Evolutionary conservation across 2,888 invertebrate genomes (phyloP), one percentile per base, ranked within the genome.

Genomic region (Papilio protenor): DNA sequence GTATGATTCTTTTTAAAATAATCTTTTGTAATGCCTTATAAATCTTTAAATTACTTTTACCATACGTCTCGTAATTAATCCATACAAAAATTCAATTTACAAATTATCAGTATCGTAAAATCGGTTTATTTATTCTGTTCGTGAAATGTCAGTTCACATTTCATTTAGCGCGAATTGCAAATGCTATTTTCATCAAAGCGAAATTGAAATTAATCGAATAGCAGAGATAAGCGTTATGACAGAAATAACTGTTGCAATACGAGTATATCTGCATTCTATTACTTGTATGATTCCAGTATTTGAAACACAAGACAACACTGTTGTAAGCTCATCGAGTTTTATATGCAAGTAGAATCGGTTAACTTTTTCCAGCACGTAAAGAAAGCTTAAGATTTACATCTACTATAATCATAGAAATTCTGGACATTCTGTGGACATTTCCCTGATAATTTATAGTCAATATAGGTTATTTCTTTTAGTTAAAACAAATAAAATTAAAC

Each of bases 181-280:
- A 66, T 66, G 75, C 52, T 21, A n/a, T 64, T 80, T 79, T 72
- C 75, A 79, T 74, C 52, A 79, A 77, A 66, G 73, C 47, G 66
- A 59, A 76, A 76, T 70, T 72, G 55, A 73, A 79, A 77, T 81
- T 57, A 77, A 80, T 80, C 78, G 64, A 77, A 81, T 81, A n/a
- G 40, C 74, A 57, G 21, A 73, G 45, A 73, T 73, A 47, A 64
- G 70, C 72, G 55, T 78, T 70, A 70, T 61, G 66, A 75, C 75
- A 69, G 66, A 33, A 75, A 78, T 78, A 73, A 59, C 45, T 59
- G 40, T 49, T 33, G 52, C 66, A 75, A 45, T 78, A 75, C 78
- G 45, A 57, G 64, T 75, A 75, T 71, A 75, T 61, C 75, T 66
- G 55, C 66, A 78, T 73, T 75, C 75, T 78, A 78, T 73, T 47